A percentile compares a stretch with the other conserved stretches of the same genome.
Evolutionary conservation across 1,140 invertebrate species (phyloP).

Genomic region (Odontomachus brunneus): DNA sequence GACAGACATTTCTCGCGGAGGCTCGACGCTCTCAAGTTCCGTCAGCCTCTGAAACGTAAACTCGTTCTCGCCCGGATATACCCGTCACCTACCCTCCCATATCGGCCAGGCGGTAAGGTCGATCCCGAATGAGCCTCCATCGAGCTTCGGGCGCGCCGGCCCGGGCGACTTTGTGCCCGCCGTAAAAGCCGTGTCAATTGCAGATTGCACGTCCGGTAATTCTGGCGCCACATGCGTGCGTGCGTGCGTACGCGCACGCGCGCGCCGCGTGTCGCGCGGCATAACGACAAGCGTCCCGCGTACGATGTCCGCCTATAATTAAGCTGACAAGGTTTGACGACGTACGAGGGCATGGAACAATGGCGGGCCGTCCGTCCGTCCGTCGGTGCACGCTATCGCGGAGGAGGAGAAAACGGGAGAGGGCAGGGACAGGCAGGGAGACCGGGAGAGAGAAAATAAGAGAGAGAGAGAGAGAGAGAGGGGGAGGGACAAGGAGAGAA

Average conservation of each 20-base stretch:
- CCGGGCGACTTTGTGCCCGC: conserved; percentile 42
- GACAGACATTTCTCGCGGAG: too few relatives aligned
- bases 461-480: background rate
- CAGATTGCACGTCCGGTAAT: conserved; percentile 60
- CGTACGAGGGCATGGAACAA: conserved; percentile 72
- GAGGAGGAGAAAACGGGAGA: background rate
- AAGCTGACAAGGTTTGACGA: conserved; percentile 76
- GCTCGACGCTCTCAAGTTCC: too few relatives aligned
- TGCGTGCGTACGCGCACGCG: conserved; percentile 19
- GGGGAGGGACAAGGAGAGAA: conserved; percentile 8
- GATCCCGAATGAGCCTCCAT: background rate
- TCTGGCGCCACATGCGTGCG: conserved; percentile 10
- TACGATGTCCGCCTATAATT: conserved; percentile 69
- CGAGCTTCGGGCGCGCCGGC: background rate
- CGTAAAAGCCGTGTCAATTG: conserved; percentile 62
- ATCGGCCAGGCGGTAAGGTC: background rate
- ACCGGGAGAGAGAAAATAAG: background rate
- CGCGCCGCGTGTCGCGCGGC: conserved; percentile 40
- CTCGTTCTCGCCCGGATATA: too few relatives aligned
- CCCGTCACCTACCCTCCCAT: too few relatives aligned
- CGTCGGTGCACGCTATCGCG: conserved; percentile 23
- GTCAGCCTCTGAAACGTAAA: too few relatives aligned
- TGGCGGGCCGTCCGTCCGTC: conserved; percentile 33
- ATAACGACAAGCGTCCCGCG: conserved; percentile 64
- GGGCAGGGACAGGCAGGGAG: background rate